Evolutionary conservation across 2,888 invertebrate species (phyloP).

Genomic region (Cephus spinipes): DNA sequence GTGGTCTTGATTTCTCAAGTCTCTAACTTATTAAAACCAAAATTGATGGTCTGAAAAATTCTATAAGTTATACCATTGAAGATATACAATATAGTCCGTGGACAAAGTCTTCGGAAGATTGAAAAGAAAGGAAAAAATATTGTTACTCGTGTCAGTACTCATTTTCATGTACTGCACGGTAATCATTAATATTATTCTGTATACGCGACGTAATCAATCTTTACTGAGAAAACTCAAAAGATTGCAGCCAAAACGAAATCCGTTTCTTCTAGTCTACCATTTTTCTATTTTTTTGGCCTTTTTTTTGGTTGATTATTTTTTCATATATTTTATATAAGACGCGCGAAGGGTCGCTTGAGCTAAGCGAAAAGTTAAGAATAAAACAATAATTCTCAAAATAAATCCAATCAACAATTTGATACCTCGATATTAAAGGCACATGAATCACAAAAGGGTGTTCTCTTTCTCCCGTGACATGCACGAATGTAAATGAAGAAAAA

Average conservation of each 20-base stretch:
- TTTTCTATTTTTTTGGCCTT: background rate
- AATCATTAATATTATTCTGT: background rate
- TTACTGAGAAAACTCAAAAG: background rate
- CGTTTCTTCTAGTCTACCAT: background rate
- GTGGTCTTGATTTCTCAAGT: background rate
- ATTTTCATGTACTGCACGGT: background rate
- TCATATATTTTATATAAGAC: background rate
- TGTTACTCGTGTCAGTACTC: background rate
- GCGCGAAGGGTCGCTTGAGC: background rate
- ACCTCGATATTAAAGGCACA: slow-evolving; percentile 36
- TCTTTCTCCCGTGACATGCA: slow-evolving; percentile 18
- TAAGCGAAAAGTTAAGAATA: background rate
- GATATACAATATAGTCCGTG: background rate
- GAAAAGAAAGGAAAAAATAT: background rate
- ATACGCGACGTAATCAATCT: background rate
- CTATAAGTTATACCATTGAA: background rate
- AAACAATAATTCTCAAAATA: slow-evolving; percentile 11
- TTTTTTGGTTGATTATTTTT: background rate
- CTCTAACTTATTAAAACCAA: background rate
- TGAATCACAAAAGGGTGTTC: slow-evolving; percentile 38
- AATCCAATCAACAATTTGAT: slow-evolving; percentile 7
- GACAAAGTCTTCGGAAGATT: background rate
- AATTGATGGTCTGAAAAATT: background rate
- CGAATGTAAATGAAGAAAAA: slow-evolving; percentile 4
- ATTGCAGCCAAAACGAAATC: background rate